These are phyloP conservation scores for Solenodon paradoxus DNA, from an alignment of 2,113 vertebrate species.

Conservation along the genomic window DNA sequence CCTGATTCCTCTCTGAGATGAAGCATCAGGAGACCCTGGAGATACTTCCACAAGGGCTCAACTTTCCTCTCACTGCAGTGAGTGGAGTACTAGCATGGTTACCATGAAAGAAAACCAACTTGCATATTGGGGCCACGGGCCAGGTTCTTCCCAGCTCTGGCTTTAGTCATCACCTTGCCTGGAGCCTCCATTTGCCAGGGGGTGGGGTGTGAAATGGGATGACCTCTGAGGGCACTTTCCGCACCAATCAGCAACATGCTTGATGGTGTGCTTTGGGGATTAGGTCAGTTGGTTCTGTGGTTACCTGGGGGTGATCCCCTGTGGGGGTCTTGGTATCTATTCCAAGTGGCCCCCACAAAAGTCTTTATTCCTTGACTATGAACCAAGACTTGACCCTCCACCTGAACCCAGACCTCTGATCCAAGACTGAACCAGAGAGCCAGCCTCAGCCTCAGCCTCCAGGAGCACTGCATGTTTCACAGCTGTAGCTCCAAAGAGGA, in stretches of 20 bases:
- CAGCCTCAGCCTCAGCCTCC: background rate
- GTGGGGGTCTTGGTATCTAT: background rate
- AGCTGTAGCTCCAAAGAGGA: background rate
- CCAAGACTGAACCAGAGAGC: background rate
- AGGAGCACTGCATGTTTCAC: background rate
- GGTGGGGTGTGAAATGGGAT: no score
- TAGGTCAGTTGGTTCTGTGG: background rate
- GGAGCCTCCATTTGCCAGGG: background rate
- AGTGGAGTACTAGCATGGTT: no score
- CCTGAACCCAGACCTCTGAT: background rate
- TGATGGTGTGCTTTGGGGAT: background rate
- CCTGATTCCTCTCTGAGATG: background rate
- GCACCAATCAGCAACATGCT: background rate
- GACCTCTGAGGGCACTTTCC: background rate
- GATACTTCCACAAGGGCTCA: background rate
- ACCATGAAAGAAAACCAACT: background rate
- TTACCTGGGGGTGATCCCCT: background rate
- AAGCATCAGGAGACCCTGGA: background rate
- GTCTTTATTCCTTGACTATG: background rate
- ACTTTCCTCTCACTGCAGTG: background rate
- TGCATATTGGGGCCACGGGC: background rate
- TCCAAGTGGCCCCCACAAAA: background rate
- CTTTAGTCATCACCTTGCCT: background rate
- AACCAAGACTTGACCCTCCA: background rate
- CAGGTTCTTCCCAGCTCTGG: background rate